A percentile compares a stretch with the other conserved stretches of the same genome.
phyloP scores from a whole-genome alignment of 1,140 invertebrate species.

The Leptonema lineaticorne region DNA sequence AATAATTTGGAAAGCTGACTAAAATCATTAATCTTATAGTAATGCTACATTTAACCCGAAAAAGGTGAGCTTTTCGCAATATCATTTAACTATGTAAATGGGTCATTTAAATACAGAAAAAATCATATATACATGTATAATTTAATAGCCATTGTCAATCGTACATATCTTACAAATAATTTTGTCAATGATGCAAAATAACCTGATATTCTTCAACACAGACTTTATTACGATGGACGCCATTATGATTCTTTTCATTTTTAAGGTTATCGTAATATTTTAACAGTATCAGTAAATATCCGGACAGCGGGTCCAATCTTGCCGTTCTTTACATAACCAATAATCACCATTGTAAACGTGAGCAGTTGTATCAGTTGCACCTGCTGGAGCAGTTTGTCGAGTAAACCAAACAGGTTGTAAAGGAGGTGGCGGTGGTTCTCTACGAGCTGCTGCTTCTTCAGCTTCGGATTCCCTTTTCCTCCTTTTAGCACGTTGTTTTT shows the following conservation, averaged over 20 bases:
- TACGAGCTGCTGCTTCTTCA: constrained; percentile 72
- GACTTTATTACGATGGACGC: no score
- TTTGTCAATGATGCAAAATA: not conserved
- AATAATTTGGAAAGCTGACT: no score
- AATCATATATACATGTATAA: no score
- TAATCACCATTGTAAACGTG: constrained; percentile 88
- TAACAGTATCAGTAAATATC: constrained; percentile 77
- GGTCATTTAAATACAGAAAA: no score
- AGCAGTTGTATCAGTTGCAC: constrained; percentile 66
- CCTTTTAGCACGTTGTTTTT: constrained; percentile 84
- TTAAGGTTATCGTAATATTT: not conserved
- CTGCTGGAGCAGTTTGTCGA: constrained; percentile 45
- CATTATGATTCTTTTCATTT: no score
- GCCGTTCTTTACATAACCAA: constrained; percentile 87
- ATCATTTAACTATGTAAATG: no score
- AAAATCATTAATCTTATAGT: no score
- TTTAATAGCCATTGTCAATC: no score
- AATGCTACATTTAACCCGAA: no score
- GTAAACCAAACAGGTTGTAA: constrained; percentile 95
- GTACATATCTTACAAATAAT: not conserved
- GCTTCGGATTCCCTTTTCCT: constrained; percentile 75
- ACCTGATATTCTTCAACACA: not conserved
- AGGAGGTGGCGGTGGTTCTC: constrained; percentile 72
- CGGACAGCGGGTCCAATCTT: constrained; percentile 90
- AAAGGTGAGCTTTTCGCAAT: no score